Evolutionary conservation across 2,113 vertebrate genomes (phyloP).

Genomic region (Malurus cyaneus): DNA sequence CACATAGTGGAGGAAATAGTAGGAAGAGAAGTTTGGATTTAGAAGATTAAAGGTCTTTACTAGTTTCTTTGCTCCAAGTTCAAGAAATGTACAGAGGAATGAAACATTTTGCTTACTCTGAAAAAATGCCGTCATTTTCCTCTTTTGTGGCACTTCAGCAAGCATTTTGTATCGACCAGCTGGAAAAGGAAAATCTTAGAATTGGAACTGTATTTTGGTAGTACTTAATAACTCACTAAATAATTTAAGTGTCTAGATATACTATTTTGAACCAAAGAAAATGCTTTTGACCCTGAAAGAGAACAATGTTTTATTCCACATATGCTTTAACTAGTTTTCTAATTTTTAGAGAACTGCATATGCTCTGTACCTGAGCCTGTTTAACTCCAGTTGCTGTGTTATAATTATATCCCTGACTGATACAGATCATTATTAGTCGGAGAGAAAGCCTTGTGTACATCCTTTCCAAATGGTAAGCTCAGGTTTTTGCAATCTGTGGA

Average conservation of each 20-base stretch:
- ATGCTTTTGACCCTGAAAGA: neutral
- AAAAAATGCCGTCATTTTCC: neutral
- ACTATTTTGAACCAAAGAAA: neutral
- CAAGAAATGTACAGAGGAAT: neutral
- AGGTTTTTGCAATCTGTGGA: neutral
- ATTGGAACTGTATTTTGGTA: neutral
- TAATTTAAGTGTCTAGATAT: neutral
- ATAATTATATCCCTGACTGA: neutral
- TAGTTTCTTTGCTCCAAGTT: neutral
- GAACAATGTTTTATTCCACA: neutral
- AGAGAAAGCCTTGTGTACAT: neutral
- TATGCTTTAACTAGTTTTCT: neutral
- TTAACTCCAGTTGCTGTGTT: neutral
- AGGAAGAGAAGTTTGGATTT: neutral
- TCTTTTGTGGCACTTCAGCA: neutral
- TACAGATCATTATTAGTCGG: neutral
- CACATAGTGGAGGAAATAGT: neutral
- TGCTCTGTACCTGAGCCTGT: neutral
- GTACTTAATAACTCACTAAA: neutral
- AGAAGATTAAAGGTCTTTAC: neutral
- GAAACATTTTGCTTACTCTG: neutral
- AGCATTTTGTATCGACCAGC: neutral
- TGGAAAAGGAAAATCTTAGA: neutral
- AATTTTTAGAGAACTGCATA: neutral
- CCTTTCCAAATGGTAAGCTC: neutral